A percentile compares a stretch with the other conserved stretches of the same genome.
These are phyloP conservation scores for Meda fulgida DNA, from an alignment of 2,797 vertebrate genomes.

Conservation along the genomic window DNA sequence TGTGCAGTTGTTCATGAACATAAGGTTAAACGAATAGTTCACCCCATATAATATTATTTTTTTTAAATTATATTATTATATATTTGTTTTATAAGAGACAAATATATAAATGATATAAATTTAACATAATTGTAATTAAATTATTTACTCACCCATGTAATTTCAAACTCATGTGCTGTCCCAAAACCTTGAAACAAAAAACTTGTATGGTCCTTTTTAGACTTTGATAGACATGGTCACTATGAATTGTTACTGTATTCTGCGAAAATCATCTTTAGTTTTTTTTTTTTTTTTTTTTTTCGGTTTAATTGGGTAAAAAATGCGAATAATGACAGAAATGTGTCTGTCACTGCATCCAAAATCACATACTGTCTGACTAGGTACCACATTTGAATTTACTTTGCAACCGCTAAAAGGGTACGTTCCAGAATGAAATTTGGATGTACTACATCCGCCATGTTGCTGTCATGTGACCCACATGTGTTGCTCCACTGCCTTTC, in stretches of 20 bases:
- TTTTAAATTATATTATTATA: background rate
- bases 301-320: no score
- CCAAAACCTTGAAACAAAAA: background rate
- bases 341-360: no score
- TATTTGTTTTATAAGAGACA: background rate
- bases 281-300: no score
- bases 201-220: background rate
- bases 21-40: background rate
- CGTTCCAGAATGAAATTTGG: background rate
- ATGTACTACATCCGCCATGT: background rate
- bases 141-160: background rate
- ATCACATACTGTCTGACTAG: background rate
- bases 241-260: no score
- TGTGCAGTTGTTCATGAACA: background rate
- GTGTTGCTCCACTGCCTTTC: background rate
- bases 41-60: background rate
- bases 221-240: background rate
- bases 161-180: background rate
- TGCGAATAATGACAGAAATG: background rate
- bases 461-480: background rate
- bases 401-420: no score
- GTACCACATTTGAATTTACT: background rate
- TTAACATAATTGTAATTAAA: background rate
- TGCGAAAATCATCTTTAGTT: no score
- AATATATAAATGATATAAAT: no score